These are phyloP conservation scores for Gymnoscelis rufifasciata DNA, from an alignment of 2,888 invertebrate species.

Conservation along the genomic window DNA sequence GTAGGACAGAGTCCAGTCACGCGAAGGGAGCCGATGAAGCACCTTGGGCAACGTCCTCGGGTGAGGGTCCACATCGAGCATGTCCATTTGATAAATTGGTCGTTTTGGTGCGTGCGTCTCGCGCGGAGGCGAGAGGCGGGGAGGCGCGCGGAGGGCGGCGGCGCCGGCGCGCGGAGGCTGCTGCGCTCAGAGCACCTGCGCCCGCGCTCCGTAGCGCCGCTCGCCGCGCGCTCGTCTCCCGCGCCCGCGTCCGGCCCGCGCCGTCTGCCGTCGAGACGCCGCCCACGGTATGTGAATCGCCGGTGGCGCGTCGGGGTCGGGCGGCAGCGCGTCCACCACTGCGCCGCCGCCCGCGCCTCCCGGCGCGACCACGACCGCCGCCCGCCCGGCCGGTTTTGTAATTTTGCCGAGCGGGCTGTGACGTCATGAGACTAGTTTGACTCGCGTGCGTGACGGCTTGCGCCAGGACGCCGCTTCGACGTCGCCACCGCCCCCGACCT, in stretches of 20 bases:
- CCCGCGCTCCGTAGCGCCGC: constrained; percentile 80
- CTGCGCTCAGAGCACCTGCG: constrained; percentile 86
- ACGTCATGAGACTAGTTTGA: constrained; percentile 78
- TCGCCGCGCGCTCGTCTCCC: constrained; percentile 72
- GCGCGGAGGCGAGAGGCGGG: constrained; percentile 57
- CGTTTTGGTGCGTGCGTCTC: constrained; percentile 71
- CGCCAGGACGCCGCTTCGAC: constrained; percentile 62
- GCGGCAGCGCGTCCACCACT: constrained; percentile 74
- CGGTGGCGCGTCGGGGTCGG: constrained; percentile 74
- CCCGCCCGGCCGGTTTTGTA: constrained; percentile 73
- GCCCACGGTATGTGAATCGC: constrained; percentile 70
- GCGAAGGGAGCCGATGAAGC: constrained; percentile 29
- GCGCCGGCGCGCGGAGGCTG: constrained; percentile 81
- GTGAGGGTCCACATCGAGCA: constrained; percentile 63
- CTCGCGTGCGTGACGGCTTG: constrained; percentile 71
- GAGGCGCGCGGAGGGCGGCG: constrained; percentile 77
- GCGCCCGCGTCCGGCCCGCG: constrained; percentile 52
- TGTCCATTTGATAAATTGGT: constrained; percentile 76
- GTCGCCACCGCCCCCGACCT: constrained; percentile 68
- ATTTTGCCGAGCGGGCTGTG: constrained; percentile 73
- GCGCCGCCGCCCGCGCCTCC: constrained; percentile 52
- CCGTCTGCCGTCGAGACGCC: constrained; percentile 69
- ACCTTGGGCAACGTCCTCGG: constrained; percentile 63
- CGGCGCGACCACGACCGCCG: constrained; percentile 52
- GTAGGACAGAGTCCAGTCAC: constrained; percentile 2